A percentile compares a stretch with the other conserved stretches of the same genome.
Evolutionary conservation across 1,140 invertebrate species (phyloP).

Genomic region (Aphelenchoides fujianensis): DNA sequence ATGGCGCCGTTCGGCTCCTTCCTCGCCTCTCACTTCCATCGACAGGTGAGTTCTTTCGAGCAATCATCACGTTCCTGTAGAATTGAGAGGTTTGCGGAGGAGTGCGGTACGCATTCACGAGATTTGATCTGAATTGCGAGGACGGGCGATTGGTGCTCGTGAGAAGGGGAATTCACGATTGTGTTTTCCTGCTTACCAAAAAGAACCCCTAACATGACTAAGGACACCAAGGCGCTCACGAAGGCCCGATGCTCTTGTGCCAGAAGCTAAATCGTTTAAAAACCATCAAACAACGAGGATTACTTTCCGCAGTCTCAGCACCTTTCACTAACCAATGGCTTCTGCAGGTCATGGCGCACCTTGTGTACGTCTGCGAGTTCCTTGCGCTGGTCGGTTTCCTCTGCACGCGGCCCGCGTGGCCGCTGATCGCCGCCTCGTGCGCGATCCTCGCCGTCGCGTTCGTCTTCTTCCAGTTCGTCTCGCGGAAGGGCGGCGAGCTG

Average conservation of each 20-base stretch:
- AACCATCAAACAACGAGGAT: too few species aligned
- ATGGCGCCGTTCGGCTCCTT: not conserved
- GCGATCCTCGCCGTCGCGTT: not conserved
- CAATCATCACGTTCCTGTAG: too few species aligned
- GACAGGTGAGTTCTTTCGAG: not conserved
- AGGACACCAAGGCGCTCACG: too few species aligned
- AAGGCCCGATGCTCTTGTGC: too few species aligned
- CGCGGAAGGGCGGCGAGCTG: not conserved
- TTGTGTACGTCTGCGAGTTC: slow-evolving; percentile 6
- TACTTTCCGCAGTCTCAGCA: too few species aligned
- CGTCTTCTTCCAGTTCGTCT: not conserved
- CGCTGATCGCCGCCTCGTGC: not conserved
- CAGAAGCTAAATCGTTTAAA: too few species aligned
- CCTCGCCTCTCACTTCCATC: not conserved
- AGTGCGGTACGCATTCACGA: too few species aligned
- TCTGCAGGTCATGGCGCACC: not conserved
- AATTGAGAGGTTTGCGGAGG: too few species aligned
- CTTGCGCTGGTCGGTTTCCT: slow-evolving; percentile 7
- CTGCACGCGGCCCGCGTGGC: not conserved
- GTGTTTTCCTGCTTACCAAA: too few species aligned
- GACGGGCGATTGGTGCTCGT: not conserved
- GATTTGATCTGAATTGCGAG: too few species aligned
- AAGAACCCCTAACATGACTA: too few species aligned
- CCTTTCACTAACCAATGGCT: not conserved
- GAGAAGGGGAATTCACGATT: too few species aligned